Evolutionary conservation across 2,797 vertebrate species (phyloP).

Genomic region (Eidolon dupreanum): DNA sequence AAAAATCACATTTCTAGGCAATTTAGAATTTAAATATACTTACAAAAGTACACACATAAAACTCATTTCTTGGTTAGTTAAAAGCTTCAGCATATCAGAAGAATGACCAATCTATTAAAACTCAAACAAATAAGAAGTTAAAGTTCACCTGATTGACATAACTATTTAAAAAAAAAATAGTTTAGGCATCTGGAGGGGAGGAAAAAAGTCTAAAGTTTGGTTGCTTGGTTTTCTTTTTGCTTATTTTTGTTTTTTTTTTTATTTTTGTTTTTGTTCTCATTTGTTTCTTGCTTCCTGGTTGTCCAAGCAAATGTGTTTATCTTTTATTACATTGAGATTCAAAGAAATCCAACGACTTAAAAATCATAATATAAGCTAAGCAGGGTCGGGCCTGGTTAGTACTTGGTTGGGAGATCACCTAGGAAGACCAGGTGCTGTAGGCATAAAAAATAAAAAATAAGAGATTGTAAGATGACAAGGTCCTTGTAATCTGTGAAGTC

Average conservation of each 20-base stretch:
- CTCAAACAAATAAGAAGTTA: neutral
- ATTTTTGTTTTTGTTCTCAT: neutral
- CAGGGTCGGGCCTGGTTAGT: no score
- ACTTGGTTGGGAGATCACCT: no score
- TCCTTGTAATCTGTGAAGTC: no score
- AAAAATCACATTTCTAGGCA: constrained; percentile 8
- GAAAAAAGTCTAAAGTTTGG: neutral
- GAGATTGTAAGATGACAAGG: no score
- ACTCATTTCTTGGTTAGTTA: neutral
- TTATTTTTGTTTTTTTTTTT: neutral
- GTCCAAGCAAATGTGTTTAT: neutral
- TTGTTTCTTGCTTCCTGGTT: neutral
- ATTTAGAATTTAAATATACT: neutral
- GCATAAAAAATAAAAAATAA: no score
- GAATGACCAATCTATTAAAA: neutral
- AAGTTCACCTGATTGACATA: neutral
- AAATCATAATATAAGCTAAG: neutral
- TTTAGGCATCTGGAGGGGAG: neutral
- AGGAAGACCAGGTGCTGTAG: no score
- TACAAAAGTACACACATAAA: neutral
- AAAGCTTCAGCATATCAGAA: neutral
- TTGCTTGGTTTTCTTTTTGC: neutral
- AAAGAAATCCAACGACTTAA: neutral
- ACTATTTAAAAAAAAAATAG: neutral
- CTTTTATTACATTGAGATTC: neutral